Percentiles rank a stretch among this genome's conserved stretches.
phyloP scores from a whole-genome alignment of 2,888 invertebrate genomes.

The Volucella inanis region DNA sequence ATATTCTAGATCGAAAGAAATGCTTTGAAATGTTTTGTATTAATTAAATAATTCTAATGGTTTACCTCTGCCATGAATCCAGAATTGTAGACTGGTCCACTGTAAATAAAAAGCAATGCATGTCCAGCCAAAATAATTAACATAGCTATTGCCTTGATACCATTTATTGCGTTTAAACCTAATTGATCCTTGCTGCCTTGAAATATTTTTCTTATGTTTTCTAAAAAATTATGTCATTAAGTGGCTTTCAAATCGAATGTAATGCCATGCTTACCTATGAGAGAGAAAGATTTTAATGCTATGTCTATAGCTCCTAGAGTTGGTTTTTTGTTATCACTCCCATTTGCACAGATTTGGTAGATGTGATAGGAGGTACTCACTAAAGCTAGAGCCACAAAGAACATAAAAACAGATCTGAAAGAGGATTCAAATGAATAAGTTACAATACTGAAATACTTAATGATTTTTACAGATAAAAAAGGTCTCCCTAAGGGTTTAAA shows the following conservation, averaged over 20 bases:
- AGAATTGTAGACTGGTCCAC: conserved; percentile 88
- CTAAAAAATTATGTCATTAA: conserved; percentile 70
- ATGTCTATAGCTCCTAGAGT: conserved; percentile 76
- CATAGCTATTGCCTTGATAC: conserved; percentile 88
- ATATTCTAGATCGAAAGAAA: conserved; percentile 83
- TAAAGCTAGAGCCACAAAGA: conserved; percentile 83
- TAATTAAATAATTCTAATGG: conserved; percentile 68
- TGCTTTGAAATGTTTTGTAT: conserved; percentile 43
- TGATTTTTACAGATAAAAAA: too few relatives aligned
- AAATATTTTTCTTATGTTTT: conserved; percentile 79
- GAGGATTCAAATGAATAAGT: not conserved
- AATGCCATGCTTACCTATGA: conserved; percentile 77
- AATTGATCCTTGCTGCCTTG: conserved; percentile 84
- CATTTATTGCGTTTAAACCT: conserved; percentile 87
- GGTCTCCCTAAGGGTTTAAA: too few relatives aligned
- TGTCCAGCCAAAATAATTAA: conserved; percentile 87
- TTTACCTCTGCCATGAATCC: conserved; percentile 83
- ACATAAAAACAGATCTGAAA: conserved; percentile 84
- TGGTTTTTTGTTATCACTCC: conserved; percentile 73
- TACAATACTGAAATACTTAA: too few relatives aligned
- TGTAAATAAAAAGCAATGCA: conserved; percentile 86
- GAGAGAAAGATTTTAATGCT: conserved; percentile 79
- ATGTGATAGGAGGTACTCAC: conserved; percentile 84
- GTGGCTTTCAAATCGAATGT: not conserved
- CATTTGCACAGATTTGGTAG: conserved; percentile 79